Base-by-base conservation (phyloP, 92 coral and sea anemone genomes). In the Metridium senile region DNA sequence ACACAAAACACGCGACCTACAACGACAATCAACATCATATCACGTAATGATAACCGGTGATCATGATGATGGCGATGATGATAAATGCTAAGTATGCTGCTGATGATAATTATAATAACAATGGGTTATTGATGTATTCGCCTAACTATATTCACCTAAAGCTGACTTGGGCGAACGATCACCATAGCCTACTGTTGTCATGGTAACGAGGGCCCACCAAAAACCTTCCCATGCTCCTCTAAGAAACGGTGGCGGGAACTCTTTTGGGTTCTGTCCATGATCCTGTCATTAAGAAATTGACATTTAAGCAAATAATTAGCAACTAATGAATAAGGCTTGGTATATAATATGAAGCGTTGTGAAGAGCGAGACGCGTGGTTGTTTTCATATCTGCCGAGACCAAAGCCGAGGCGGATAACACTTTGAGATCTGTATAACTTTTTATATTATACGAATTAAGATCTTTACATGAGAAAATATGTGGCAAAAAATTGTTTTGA, bases 161-260 rank as follows among this genome's bases (percentile, higher is more conserved):
- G 88, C 87, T 33, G 97, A 92, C 94, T 89, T 92, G 19, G 97
- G 97, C 11, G 93, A 89, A 9, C 93, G 93, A 85, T 92, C 97
- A 21, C 97, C 97, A 58, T 92, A 92, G 34, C 98, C 98, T 17
- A 93, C 98, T 11, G 98, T 93, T 73, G 98, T 93, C 98, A 93
- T 93, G 78, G 98, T 93, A 82, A 88, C 98, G 19, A 93, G 72
- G 20, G 93, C 93, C 98, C 98, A 93, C 98, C 98, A 93, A 70
- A 93, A 91, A 56, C 98, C 98, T 88, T 93, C 98, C 93, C 95
- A 93, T 16, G 95, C 77, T 58, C 98, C 98, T 77, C 89, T 72
- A 56, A 93, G 85, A 82, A 93, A 93, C 4, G 98, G 98, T 29
- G 97, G 90, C 11, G 98, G 98, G 67, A 93, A 93, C 29, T 93